Percentiles rank a stretch among this genome's conserved stretches.
These are phyloP conservation scores for Drosophila arawakana DNA, from an alignment of 1,140 invertebrate species.

Conservation along the genomic window DNA sequence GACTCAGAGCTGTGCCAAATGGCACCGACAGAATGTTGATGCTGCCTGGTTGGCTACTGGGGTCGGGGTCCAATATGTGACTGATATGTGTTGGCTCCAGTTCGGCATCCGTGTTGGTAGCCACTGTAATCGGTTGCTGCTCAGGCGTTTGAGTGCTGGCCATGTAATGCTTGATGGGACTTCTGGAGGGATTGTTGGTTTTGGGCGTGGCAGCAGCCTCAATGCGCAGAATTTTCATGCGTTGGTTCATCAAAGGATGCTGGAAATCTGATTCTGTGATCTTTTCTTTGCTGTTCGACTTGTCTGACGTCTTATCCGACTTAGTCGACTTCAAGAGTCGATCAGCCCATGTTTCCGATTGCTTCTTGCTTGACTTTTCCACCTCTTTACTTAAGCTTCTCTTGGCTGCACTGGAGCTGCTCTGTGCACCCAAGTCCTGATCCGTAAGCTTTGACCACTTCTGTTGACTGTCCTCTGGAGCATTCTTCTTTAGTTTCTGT, in stretches of 20 bases:
- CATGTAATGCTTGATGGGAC: background rate
- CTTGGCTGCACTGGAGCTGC: background rate
- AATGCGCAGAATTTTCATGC: slow-evolving; percentile 36
- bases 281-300: background rate
- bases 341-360: background rate
- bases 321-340: background rate
- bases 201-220: slow-evolving; percentile 60
- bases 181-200: background rate
- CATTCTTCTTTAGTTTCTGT: slow-evolving; percentile 4
- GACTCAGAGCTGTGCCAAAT: background rate
- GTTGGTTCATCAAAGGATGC: background rate
- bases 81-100: background rate
- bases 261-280: background rate
- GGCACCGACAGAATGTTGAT: slow-evolving; percentile 57
- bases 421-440: background rate
- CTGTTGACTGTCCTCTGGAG: background rate
- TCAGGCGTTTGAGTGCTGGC: slow-evolving; percentile 13
- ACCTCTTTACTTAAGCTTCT: background rate
- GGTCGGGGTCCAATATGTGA: background rate
- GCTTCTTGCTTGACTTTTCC: background rate
- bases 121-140: background rate
- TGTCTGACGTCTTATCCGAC: background rate
- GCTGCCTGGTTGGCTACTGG: background rate
- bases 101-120: slow-evolving; percentile 5
- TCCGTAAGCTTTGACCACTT: background rate